Evolutionary conservation across 2,113 vertebrate species (phyloP).

Genomic region (Phrynosoma blainvillii): DNA sequence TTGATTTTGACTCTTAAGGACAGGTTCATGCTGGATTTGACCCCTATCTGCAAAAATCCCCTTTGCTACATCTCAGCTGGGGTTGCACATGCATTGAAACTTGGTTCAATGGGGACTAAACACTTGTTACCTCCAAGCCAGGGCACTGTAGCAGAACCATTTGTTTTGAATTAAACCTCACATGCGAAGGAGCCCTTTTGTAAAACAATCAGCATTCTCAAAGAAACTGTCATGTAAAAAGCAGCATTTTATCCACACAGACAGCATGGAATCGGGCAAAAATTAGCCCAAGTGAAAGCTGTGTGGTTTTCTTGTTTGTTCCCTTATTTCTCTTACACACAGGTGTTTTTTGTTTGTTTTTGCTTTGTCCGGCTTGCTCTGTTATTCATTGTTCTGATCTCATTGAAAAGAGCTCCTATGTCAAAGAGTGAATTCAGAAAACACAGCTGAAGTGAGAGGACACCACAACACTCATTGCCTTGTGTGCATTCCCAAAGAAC

Average conservation of each 20-base stretch:
- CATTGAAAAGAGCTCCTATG: constrained; percentile 45
- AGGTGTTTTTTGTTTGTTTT: constrained; percentile 10
- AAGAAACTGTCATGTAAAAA: constrained; percentile 43
- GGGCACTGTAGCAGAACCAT: neutral
- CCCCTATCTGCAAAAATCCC: neutral
- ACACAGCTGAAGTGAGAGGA: constrained; percentile 64
- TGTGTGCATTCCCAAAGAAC: constrained; percentile 36
- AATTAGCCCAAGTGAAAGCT: neutral
- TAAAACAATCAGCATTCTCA: constrained; percentile 12
- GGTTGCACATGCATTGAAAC: neutral
- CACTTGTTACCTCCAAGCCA: neutral
- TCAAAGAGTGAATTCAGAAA: constrained; percentile 51
- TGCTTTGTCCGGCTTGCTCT: constrained; percentile 27
- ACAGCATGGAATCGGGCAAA: constrained; percentile 23
- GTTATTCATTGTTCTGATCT: constrained; percentile 30
- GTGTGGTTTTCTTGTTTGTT: constrained; percentile 34
- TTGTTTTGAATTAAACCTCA: neutral
- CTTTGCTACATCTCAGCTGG: neutral
- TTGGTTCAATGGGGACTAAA: neutral
- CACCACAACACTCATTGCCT: constrained; percentile 44
- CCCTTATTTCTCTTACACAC: constrained; percentile 39
- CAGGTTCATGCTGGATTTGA: neutral
- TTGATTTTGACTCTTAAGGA: constrained; percentile 48
- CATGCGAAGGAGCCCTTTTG: neutral
- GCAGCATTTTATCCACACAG: constrained; percentile 35